Evolutionary conservation across 2,797 vertebrate species (phyloP), one percentile per base, ranked within the genome.

Genomic region (Pelodytes ibericus): DNA sequence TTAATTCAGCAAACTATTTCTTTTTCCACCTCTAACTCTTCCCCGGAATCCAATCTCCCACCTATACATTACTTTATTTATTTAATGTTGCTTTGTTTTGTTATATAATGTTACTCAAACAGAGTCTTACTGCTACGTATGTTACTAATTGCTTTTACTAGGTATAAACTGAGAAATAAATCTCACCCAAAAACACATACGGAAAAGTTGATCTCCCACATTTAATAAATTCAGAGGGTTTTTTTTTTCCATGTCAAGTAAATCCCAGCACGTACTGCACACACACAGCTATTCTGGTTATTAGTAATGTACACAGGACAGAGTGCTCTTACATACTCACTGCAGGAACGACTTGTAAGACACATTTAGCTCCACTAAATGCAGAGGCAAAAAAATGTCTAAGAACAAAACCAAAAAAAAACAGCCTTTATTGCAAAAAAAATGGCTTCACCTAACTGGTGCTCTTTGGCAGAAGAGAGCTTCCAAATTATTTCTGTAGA

Each of bases 121-220:
- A 51, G 15, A 20, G 20, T 10, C 47, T 18, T 51, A 51, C n/a
- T n/a, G n/a, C n/a, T n/a, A n/a, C 16, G 7, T 51, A 51, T 16
- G 47, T 51, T 16, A 20, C 1, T 9, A 20, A 51, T n/a, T n/a
- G 47, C 5, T 18, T 51, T 51, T 36, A 36, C 4, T 7, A 62
- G 41, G 16, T 64, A 4, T 64, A 73, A 73, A 64, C 71, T 53
- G 16, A 2, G 61, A 73, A n/a, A 56, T 73, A 73, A 73, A 73
- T 73, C 60, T 64, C 41, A 31, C 18, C 7, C 39, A 11, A 2
- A 10, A 16, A 72, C 5, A 39, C 24, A 63, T 56, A 27, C 22
- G 56, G 56, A 58, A 58, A 27, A 3, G 24, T 6, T 58, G 7
- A 0, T 27, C 16, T 66, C 41, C 24, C 39, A 47, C 18, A 20